A percentile compares a stretch with the other conserved stretches of the same genome.
Evolutionary conservation across 2,113 vertebrate genomes (phyloP).

Genomic region (Junco hyemalis): DNA sequence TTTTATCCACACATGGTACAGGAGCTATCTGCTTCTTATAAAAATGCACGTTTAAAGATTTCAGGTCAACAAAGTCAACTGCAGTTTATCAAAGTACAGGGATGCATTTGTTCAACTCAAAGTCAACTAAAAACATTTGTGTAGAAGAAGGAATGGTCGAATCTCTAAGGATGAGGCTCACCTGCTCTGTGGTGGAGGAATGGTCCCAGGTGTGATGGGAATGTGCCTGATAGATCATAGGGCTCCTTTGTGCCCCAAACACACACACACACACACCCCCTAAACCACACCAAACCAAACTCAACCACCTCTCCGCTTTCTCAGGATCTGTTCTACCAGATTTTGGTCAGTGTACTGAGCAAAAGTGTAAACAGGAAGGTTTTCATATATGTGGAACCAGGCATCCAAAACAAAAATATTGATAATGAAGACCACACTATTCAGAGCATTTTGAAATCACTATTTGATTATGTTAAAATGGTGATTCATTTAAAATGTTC

Average conservation of each 20-base stretch:
- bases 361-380: background rate
- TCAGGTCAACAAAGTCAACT: background rate
- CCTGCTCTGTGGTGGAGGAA: background rate
- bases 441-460: background rate
- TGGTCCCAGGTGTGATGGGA: background rate
- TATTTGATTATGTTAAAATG: background rate
- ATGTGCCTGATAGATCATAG: background rate
- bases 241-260: background rate
- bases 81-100: background rate
- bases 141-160: background rate
- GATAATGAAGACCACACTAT: background rate
- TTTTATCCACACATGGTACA: background rate
- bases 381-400: background rate
- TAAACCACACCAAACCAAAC: background rate
- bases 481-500: background rate
- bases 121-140: background rate
- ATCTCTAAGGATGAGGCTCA: background rate
- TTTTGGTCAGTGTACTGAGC: background rate
- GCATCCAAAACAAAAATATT: background rate
- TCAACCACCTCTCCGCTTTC: background rate
- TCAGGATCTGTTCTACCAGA: background rate
- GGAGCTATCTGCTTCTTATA: background rate
- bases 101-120: background rate
- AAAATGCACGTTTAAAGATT: background rate
- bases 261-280: too few species aligned